Base-by-base conservation (phyloP, 2,888 invertebrate genomes). In the Halocaridina rubra region DNA sequence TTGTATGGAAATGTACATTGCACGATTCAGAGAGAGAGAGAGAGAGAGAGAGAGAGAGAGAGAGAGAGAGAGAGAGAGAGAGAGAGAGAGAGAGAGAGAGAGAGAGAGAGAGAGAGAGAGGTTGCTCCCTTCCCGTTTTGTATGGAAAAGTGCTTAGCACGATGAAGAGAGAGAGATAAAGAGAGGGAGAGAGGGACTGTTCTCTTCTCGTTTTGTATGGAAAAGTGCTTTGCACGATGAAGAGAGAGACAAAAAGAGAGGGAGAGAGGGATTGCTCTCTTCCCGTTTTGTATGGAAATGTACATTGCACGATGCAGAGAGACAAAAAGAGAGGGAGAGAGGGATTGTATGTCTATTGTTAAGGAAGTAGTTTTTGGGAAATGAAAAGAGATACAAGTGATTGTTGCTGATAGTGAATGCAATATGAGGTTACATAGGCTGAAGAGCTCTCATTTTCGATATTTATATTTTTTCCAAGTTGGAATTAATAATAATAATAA, bases 21-120 rank as follows among this genome's bases (percentile, higher is more conserved):
- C 61, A n/a, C 3, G 61, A 24, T 24, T 61, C 8, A 2, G 1
- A 61, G 59, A 0, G 24, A 19, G 19, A 13, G 19, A 61, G 64
- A 61, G 16, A 61, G 19, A 61, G 64, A n/a, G 16, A 61, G 64
- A 61, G 64, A 61, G 64, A 61, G 64, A 61, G 64, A 61, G 64
- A 61, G 64, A 61, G 64, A 61, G 64, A 61, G 64, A 61, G 64
- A 61, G 64, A 61, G 64, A 61, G 64, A 61, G 64, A 61, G 64
- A 61, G 64, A 61, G 64, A 61, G 64, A 61, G 64, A 61, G 64
- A 61, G 64, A 61, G 64, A 61, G 64, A 61, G 61, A 61, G 16
- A 53, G 19, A 19, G 57, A n/a, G 57, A 53, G 16, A 16, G 3
- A 19, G 57, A 19, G n/a, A 53, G 19, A 53, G 57, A 19, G n/a